These are phyloP conservation scores for Diplogasteroides magnus DNA, from an alignment of 1,140 invertebrate genomes.

Conservation along the genomic window DNA sequence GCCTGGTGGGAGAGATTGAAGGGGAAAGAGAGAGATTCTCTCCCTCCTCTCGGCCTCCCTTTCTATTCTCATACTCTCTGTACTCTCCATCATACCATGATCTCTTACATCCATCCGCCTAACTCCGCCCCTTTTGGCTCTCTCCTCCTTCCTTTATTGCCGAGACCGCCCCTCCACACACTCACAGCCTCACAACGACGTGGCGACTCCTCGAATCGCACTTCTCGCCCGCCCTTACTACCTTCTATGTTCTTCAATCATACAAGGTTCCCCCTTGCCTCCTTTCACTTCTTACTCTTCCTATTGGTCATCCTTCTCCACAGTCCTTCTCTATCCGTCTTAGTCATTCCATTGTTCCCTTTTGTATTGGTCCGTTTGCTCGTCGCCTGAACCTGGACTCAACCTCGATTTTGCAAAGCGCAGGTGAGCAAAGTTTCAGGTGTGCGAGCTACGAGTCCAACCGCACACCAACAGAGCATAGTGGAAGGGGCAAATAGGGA, in stretches of 20 bases:
- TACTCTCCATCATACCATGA: no score
- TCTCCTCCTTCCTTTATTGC: no score
- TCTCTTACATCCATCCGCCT: no score
- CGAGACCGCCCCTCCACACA: neutral
- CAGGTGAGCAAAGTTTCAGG: slow-evolving; percentile 40
- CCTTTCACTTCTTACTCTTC: no score
- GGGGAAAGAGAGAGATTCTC: no score
- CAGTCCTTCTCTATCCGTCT: neutral
- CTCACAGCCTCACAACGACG: neutral
- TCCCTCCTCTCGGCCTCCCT: no score
- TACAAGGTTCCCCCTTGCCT: neutral
- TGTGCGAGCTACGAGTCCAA: slow-evolving; percentile 35
- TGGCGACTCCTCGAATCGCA: neutral
- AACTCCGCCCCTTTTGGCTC: no score
- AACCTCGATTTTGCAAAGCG: slow-evolving; percentile 22
- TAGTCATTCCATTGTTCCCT: neutral
- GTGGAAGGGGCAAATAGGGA: no score
- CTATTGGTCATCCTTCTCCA: no score
- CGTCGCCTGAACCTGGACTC: slow-evolving; percentile 29
- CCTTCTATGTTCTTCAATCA: neutral
- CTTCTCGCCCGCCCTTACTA: neutral
- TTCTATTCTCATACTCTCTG: no score
- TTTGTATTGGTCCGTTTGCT: neutral
- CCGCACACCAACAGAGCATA: no score
- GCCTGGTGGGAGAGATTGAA: no score